A percentile compares a stretch with the other conserved stretches of the same genome.
These are phyloP conservation scores for Bufo gargarizans DNA, from an alignment of 2,113 vertebrate species.

Conservation along the genomic window DNA sequence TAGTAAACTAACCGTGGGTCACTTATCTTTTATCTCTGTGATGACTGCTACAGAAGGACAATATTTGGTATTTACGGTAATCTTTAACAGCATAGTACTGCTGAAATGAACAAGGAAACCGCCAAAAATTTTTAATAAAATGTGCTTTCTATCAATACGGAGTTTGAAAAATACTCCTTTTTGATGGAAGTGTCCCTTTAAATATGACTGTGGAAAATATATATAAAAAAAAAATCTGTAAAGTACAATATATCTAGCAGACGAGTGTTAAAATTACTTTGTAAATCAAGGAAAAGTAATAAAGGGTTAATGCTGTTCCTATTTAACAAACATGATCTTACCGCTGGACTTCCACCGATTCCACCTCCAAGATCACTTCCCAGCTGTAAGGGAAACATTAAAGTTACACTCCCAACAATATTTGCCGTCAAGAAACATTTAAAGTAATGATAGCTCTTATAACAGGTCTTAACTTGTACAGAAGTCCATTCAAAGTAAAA, in stretches of 20 bases:
- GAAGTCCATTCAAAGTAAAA: background rate
- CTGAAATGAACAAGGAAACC: too few species aligned
- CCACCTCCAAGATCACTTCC: slow-evolving; percentile 99
- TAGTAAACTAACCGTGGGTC: too few species aligned
- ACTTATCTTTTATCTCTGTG: too few species aligned
- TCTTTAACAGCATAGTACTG: too few species aligned
- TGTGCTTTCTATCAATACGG: too few species aligned
- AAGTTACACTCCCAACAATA: background rate
- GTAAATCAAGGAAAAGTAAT: background rate
- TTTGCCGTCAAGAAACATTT: background rate
- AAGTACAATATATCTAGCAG: background rate
- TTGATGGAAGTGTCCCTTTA: too few species aligned
- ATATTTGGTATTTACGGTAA: too few species aligned
- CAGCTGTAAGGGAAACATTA: slow-evolving; percentile 87
- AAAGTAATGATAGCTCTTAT: background rate
- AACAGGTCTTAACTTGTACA: background rate
- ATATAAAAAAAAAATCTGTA: background rate
- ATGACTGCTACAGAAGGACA: too few species aligned
- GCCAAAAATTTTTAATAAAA: too few species aligned
- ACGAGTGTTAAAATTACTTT: background rate
- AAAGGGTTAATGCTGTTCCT: background rate
- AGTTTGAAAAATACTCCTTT: too few species aligned
- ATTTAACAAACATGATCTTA: slow-evolving; percentile 80
- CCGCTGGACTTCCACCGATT: slow-evolving; percentile 99
- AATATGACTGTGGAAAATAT: background rate